Evolutionary conservation across 2,888 invertebrate genomes (phyloP).

Genomic region (Xanthorhoe designata): DNA sequence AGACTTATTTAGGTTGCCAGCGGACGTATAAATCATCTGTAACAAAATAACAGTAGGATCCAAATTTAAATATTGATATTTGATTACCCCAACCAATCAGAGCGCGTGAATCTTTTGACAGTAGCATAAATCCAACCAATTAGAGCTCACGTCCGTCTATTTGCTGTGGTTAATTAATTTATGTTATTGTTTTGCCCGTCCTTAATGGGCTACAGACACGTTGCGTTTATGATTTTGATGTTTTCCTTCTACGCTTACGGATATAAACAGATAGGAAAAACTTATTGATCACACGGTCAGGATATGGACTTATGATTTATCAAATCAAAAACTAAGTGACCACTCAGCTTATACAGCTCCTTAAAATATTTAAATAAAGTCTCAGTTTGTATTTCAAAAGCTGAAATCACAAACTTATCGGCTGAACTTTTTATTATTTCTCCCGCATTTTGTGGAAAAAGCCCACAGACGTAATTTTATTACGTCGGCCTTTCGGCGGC

Average conservation of each 20-base stretch:
- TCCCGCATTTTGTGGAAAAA: slow-evolving; percentile 18
- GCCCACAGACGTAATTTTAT: slow-evolving; percentile 19
- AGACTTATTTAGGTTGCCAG: background rate
- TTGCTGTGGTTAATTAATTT: slow-evolving; percentile 48
- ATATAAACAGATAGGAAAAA: no score
- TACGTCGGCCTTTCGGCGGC: slow-evolving; percentile 19
- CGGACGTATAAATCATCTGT: background rate
- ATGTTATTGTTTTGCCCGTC: slow-evolving; percentile 43
- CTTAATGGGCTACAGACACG: background rate
- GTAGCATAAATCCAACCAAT: slow-evolving; percentile 38
- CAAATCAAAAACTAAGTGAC: no score
- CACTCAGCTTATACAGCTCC: no score
- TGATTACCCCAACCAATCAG: background rate
- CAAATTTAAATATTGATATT: background rate
- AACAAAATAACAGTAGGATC: background rate
- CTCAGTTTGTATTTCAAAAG: slow-evolving; percentile 25
- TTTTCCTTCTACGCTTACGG: no score
- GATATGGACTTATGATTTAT: no score
- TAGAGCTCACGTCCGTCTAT: slow-evolving; percentile 36
- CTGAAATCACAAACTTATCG: slow-evolving; percentile 29
- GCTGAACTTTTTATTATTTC: slow-evolving; percentile 22
- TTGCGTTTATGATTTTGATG: background rate
- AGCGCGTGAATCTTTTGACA: slow-evolving; percentile 26
- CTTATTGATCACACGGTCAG: no score
- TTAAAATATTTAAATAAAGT: background rate